Base-by-base conservation (phyloP, 2,797 vertebrate species). In the Smutsia gigantea region DNA sequence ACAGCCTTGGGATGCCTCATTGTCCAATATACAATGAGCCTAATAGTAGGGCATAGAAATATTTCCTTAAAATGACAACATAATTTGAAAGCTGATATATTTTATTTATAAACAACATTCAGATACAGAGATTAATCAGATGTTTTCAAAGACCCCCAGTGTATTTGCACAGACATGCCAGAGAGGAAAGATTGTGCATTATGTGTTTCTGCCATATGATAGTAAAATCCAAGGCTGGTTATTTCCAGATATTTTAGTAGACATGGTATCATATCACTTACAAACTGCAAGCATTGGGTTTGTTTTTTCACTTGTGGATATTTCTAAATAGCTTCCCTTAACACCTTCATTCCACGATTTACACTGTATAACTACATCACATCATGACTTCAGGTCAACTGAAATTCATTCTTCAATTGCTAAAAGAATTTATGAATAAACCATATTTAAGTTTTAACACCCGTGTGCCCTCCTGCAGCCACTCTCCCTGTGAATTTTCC, bases 31-130 rank as follows among this genome's bases (percentile, higher is more conserved):
- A 79, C 78, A 51, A 57, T 61, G 55, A 95, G 34, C 14, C 19
- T 18, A 74, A 92, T 4, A 29, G 23, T 12, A 91, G 17, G 12
- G 1, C 8, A 8, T 25, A 78, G 69, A 68, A 95, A 88, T 95
- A 9, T 37, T 77, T 55, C 5, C 53, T 94, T 78, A 74, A 72
- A 84, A 93, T 59, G 55, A 64, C 25, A 72, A 90, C 2, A 2
- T 71, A 83, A 57, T 96, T 97, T 82, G 96, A 97, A 96, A 89
- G 53, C 53, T 25, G 49, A 74, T 89, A 85, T 71, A 77, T 91
- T 97, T 97, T 97, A 97, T 97, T 97, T 88, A 96, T 86, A 97
- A 97, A 96, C 86, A 93, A 78, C n/a, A 92, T 90, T 95, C 87
- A 63, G 21, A 92, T 92, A 92, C 86, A 90, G 87, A 93, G 19